A percentile compares a stretch with the other conserved stretches of the same genome.
These are phyloP conservation scores for Oceanodroma leucorhoa DNA, from an alignment of 2,797 vertebrate genomes.

Conservation along the genomic window DNA sequence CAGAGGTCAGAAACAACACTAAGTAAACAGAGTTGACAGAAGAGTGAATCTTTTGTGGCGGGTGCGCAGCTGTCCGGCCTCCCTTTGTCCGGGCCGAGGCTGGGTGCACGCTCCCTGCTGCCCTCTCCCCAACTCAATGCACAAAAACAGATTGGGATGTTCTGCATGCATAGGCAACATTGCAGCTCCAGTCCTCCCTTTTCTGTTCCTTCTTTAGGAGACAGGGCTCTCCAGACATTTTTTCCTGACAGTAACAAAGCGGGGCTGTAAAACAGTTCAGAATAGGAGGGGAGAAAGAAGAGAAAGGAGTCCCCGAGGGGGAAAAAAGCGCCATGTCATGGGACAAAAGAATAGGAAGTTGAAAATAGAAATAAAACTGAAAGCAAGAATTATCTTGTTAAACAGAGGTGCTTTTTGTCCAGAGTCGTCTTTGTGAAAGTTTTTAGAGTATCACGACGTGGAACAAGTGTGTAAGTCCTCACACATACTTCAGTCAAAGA, in stretches of 20 bases:
- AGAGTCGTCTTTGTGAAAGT: slow-evolving; percentile 62
- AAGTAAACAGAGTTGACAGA: slow-evolving; percentile 89
- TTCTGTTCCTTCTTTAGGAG: slow-evolving; percentile 80
- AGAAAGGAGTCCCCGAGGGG: slow-evolving; percentile 78
- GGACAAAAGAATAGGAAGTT: slow-evolving; percentile 79
- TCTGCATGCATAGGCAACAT: slow-evolving; percentile 84
- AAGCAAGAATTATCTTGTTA: slow-evolving; percentile 85
- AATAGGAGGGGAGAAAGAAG: slow-evolving; percentile 45
- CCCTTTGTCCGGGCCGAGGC: slow-evolving; percentile 85
- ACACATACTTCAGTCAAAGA: slow-evolving; percentile 64
- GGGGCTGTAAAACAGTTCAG: slow-evolving; percentile 73
- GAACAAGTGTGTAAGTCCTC: slow-evolving; percentile 68
- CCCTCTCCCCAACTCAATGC: slow-evolving; percentile 85
- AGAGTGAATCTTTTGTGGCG: slow-evolving; percentile 87
- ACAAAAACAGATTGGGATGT: slow-evolving; percentile 87
- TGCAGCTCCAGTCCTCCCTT: slow-evolving; percentile 79
- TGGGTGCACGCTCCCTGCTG: slow-evolving; percentile 86
- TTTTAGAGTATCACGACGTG: slow-evolving; percentile 51
- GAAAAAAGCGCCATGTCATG: slow-evolving; percentile 70
- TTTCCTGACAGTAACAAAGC: slow-evolving; percentile 81
- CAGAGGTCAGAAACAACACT: slow-evolving; percentile 82
- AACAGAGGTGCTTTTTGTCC: slow-evolving; percentile 60
- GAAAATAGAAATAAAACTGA: slow-evolving; percentile 73
- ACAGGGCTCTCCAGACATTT: slow-evolving; percentile 59
- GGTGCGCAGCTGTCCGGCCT: slow-evolving; percentile 87